Base-by-base conservation (phyloP, 2,797 vertebrate genomes). In the Cirrhinus molitorella region DNA sequence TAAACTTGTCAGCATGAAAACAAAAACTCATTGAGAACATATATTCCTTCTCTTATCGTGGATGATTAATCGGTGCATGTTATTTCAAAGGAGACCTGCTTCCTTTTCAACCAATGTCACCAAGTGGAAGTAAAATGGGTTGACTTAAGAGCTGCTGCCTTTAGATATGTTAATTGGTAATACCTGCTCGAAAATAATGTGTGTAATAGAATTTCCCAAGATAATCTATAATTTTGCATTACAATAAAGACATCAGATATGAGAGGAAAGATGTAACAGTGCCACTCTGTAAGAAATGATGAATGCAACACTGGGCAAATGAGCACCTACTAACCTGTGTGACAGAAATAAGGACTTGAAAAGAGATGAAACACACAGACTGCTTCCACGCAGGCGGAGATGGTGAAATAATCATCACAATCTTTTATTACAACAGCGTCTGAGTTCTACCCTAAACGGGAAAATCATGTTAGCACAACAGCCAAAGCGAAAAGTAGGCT, bases 401-500 rank as follows among this genome's bases (percentile, higher is more conserved):
- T 87, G 70, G 80, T 74, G 87, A 91, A 90, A 88, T 84, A 81
- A 86, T 89, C 81, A 87, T 91, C 92, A 95, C 93, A 92, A 91
- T 92, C 90, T 92, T 94, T 92, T 93, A 89, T 92, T 93, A 95
- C 91, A 91, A 91, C 90, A 94, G 92, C 92, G 92, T 93, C 93
- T 92, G 90, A 90, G 79, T 85, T 83, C 95, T 95, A 95, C 85
- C 93, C 94, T 94, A 95, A 90, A 95, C 91, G 89, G 91, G 90
- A 94, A 93, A 90, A 91, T 85, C 90, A 90, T 86, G 89, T 94
- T 92, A 94, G 93, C 92, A 94, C 94, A 89, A 95, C 92, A 95
- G 93, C 92, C 93, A 92, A 92, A 92, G 92, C 91, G 90, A 94
- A 93, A 91, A 90, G 89, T 88, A 78, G 82, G 74, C 66, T 83